Evolutionary conservation across 1,140 invertebrate genomes (phyloP).

Genomic region (Prorops nasuta): DNA sequence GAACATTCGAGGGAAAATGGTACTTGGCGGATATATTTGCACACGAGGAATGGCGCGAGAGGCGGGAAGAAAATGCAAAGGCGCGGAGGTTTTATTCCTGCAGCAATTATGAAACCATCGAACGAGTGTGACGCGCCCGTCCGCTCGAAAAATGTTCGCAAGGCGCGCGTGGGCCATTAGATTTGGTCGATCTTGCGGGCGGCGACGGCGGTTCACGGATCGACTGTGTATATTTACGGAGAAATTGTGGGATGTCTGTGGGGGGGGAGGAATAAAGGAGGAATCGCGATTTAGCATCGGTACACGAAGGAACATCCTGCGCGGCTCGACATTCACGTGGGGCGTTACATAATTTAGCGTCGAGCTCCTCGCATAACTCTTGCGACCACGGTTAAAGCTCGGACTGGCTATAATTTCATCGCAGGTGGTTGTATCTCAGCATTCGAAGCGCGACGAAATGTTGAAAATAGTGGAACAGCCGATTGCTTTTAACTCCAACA

Average conservation of each 20-base stretch:
- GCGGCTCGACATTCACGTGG: slow-evolving; percentile 27
- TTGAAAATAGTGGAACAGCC: slow-evolving; percentile 41
- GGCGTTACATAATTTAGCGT: slow-evolving; percentile 38
- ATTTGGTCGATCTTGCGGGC: too few relatives aligned
- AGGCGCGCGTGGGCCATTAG: too few relatives aligned
- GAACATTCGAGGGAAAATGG: not conserved
- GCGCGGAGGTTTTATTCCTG: too few relatives aligned
- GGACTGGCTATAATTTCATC: slow-evolving; percentile 35
- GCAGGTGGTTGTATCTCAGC: slow-evolving; percentile 34
- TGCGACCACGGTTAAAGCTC: slow-evolving; percentile 14
- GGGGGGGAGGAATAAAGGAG: slow-evolving; percentile 9
- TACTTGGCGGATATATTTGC: not conserved
- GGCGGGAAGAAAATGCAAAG: not conserved
- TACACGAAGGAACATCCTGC: slow-evolving; percentile 24
- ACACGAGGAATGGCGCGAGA: not conserved
- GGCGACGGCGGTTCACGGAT: too few relatives aligned
- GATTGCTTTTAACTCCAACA: slow-evolving; percentile 56
- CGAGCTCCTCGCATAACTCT: slow-evolving; percentile 29
- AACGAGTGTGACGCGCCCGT: too few relatives aligned
- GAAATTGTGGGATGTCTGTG: too few relatives aligned
- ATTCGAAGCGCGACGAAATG: slow-evolving; percentile 31
- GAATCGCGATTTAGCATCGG: slow-evolving; percentile 28
- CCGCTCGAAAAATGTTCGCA: too few relatives aligned
- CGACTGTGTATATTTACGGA: too few relatives aligned
- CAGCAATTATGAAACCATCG: too few relatives aligned